phyloP scores from a whole-genome alignment of 2,888 invertebrate species.

The Hypsopygia costalis region DNA sequence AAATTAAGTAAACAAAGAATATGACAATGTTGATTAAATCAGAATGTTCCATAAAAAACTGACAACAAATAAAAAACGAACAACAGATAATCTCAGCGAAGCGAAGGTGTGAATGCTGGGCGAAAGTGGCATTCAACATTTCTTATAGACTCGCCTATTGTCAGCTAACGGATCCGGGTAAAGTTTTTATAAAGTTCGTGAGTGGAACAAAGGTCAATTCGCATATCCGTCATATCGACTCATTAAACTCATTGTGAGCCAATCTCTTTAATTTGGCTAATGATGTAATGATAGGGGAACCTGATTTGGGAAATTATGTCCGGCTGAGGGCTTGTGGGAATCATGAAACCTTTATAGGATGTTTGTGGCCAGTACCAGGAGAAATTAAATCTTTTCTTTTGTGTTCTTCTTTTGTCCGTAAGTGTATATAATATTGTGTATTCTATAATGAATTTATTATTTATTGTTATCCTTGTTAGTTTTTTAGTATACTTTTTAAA shows the following conservation, averaged over 20 bases:
- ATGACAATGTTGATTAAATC: too few relatives aligned
- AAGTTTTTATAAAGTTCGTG: slow-evolving; percentile 1
- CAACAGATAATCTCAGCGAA: background rate
- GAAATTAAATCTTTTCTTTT: too few relatives aligned
- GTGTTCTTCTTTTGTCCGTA: too few relatives aligned
- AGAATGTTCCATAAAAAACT: too few relatives aligned
- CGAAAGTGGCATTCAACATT: slow-evolving; percentile 9
- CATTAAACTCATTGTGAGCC: background rate
- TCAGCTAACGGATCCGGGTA: slow-evolving; percentile 6
- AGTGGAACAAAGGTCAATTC: slow-evolving; percentile 7
- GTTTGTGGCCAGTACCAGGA: too few relatives aligned
- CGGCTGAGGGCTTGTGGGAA: background rate
- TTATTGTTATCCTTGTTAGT: too few relatives aligned
- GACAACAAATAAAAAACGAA: background rate
- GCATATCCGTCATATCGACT: slow-evolving; percentile 2
- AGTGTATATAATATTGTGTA: too few relatives aligned
- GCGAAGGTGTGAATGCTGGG: background rate
- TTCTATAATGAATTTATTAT: too few relatives aligned
- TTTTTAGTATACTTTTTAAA: too few relatives aligned
- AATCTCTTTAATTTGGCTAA: background rate
- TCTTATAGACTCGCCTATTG: slow-evolving; percentile 3
- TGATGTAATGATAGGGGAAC: slow-evolving; percentile 2
- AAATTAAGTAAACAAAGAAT: too few relatives aligned
- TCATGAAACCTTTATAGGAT: background rate
- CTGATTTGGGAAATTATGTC: background rate